Evolutionary conservation across 2,888 invertebrate genomes (phyloP).

Genomic region (Ethmia dodecea): DNA sequence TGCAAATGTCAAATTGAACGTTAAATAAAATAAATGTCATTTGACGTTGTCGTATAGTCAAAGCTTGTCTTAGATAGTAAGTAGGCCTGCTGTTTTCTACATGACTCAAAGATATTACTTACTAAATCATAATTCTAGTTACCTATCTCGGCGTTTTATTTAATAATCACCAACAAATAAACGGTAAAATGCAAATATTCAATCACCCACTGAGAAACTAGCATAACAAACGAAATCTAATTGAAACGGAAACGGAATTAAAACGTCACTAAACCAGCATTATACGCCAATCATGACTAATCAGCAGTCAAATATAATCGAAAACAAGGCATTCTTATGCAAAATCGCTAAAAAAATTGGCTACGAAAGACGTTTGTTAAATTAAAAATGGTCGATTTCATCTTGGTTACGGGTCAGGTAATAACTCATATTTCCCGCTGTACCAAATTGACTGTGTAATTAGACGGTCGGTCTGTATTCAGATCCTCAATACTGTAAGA

Average conservation of each 20-base stretch:
- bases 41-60: no score
- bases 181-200: no score
- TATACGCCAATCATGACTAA: constrained; percentile 49
- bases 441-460: constrained; percentile 75
- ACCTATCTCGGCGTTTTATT: no score
- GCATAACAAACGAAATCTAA: neutral
- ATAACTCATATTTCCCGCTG: constrained; percentile 68
- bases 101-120: no score
- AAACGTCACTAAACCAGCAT: constrained; percentile 19
- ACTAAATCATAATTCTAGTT: no score
- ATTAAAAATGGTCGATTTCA: constrained; percentile 62
- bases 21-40: no score
- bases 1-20: no score
- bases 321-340: constrained; percentile 48
- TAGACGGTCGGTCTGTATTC: constrained; percentile 61
- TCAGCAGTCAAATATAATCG: constrained; percentile 47
- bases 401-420: constrained; percentile 57
- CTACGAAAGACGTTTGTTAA: constrained; percentile 42
- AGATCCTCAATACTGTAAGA: constrained; percentile 44
- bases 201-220: no score
- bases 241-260: constrained; percentile 4
- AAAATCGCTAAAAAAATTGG: constrained; percentile 38
- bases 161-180: no score
- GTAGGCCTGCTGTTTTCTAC: no score
- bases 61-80: no score